These are phyloP conservation scores for Lepetodrilus schrolli DNA, from an alignment of 2,888 invertebrate genomes.

Conservation along the genomic window DNA sequence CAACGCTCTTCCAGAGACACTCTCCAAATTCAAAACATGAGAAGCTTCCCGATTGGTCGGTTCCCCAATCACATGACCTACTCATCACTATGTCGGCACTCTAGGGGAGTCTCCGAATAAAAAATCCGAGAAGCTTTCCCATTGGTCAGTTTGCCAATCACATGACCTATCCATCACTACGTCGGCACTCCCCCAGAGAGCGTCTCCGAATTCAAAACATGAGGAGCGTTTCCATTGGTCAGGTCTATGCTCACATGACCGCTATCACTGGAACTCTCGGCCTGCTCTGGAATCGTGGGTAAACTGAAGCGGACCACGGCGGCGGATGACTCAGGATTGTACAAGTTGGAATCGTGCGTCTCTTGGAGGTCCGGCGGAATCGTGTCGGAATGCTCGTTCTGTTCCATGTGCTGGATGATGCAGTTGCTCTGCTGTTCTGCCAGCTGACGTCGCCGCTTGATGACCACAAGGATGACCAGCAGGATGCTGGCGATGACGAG, in stretches of 20 bases:
- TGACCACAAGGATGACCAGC: not conserved
- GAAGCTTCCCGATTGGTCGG: too few relatives aligned
- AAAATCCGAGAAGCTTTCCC: too few relatives aligned
- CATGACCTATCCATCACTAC: too few relatives aligned
- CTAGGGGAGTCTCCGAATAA: too few relatives aligned
- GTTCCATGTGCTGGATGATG: not conserved
- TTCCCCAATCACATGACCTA: too few relatives aligned
- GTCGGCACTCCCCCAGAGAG: too few relatives aligned
- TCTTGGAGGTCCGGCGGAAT: not conserved
- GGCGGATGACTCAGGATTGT: not conserved
- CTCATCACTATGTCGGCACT: too few relatives aligned
- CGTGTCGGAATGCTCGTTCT: not conserved
- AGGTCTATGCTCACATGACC: slow-evolving; percentile 16
- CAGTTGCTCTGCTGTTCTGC: not conserved
- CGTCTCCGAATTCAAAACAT: not conserved
- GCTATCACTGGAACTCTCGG: slow-evolving; percentile 11
- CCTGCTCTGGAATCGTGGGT: slow-evolving; percentile 20
- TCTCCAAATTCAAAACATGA: too few relatives aligned
- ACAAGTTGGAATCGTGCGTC: not conserved
- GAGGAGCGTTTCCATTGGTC: not conserved
- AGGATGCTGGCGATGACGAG: slow-evolving; percentile 21
- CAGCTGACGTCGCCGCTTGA: not conserved
- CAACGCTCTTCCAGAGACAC: too few relatives aligned
- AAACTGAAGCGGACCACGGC: not conserved
- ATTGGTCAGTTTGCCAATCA: too few relatives aligned